Evolutionary conservation across 2,797 vertebrate genomes (phyloP), one percentile per base, ranked within the genome.

Genomic region (Arctocebus calabarensis): DNA sequence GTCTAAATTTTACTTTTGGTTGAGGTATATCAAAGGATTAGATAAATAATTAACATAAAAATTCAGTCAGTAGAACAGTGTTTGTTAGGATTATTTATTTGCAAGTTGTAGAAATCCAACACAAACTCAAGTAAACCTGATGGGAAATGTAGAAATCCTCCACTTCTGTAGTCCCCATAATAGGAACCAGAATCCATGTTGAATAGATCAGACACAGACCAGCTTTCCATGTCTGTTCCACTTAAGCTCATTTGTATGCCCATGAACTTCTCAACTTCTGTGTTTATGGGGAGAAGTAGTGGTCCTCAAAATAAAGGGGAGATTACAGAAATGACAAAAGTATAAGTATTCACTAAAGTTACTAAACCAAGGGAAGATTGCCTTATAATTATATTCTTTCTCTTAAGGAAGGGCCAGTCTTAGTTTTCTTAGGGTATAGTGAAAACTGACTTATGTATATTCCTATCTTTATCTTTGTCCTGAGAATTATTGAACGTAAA

Each of bases 21-120:
- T 82, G 66, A 92, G n/a, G 20, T 64, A 81, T 88, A 7, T 94
- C 52, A 88, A 84, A 75, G 19, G 40, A 13, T 96, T 86, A 70
- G 48, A 85, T 59, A 89, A 94, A 85, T 78, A 32, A 88, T 29
- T 91, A 55, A 68, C 25, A 37, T 90, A 81, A 94, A 75, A 85
- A 59, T 34, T 61, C 52, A 57, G 40, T 90, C 23, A 83, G 37
- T 64, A 57, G 57, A 87, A 84, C 90, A 88, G 11, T 61, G 55
- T 64, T 78, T n/a, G 23, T 71, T 92, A 79, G 71, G 32, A 45
- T 57, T 78, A 25, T 92, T 87, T 90, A 68, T 77, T 92, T 85
- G 55, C 22, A 13, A 25, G 4, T n/a, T 13, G 29, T 85, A 61
- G 68, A 73, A 88, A 92, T 62, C 62, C 19, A 84, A 14, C 61